Percentiles rank a stretch among this genome's conserved stretches.
Conservation (phyloP, 2,797 vertebrate genomes). For the Dipus sagitta region DNA sequence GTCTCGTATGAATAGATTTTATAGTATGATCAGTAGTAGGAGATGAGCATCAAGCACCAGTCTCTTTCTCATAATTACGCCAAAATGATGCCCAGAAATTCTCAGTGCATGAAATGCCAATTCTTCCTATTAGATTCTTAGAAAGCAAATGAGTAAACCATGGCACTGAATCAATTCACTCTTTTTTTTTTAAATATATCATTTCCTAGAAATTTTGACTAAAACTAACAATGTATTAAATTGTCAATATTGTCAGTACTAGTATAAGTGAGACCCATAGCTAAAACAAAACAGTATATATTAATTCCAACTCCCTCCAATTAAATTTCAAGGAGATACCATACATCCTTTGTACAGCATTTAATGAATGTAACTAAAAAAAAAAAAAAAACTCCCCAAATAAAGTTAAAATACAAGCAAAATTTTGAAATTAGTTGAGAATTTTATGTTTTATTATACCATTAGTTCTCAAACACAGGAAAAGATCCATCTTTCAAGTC, state of each 20-base stretch:
- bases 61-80: not conserved
- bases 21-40: not conserved
- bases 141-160: not conserved
- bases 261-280: not conserved
- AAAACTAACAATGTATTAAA: not conserved
- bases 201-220: constrained; percentile 3
- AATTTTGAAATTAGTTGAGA: not conserved
- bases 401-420: not conserved
- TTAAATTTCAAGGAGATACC: not conserved
- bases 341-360: not conserved
- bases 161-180: not conserved
- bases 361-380: not conserved
- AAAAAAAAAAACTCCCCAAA: not conserved
- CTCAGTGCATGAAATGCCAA: not conserved
- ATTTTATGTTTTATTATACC: not conserved
- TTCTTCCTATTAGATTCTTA: not conserved
- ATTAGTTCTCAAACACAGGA: not conserved
- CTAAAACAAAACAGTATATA: not conserved
- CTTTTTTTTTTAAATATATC: not conserved
- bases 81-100: not conserved
- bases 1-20: not conserved
- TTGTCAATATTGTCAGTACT: not conserved
- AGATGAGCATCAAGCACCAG: not conserved
- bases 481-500: not conserved
- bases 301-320: not conserved